phyloP scores from a whole-genome alignment of 2,113 vertebrate species.

The Microtus oregoni region DNA sequence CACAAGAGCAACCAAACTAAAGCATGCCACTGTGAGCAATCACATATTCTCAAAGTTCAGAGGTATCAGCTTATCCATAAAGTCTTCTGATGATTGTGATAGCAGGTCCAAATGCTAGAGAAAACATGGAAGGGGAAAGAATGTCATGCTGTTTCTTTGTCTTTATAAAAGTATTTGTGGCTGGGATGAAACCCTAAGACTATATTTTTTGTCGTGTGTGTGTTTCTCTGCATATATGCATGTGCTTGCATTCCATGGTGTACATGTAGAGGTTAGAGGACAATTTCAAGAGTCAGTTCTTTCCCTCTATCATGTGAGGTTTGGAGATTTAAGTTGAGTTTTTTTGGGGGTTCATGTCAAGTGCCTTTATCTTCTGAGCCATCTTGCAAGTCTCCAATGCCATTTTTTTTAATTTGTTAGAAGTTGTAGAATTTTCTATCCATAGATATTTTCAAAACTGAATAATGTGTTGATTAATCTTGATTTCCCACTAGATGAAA shows the following conservation, averaged over 20 bases:
- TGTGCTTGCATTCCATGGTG: not conserved
- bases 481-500: not conserved
- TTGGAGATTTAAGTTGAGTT: not conserved
- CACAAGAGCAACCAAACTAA: not conserved
- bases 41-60: not conserved
- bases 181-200: not conserved
- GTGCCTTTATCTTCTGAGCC: too few species aligned
- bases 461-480: not conserved
- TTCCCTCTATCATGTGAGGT: too few species aligned
- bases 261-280: not conserved
- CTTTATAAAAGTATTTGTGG: not conserved
- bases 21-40: not conserved
- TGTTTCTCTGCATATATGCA: not conserved
- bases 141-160: not conserved
- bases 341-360: not conserved
- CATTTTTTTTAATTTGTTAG: not conserved
- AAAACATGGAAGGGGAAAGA: not conserved
- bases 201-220: not conserved
- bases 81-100: constrained; percentile 16
- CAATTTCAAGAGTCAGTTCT: not conserved
- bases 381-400: not conserved
- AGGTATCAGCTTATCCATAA: not conserved
- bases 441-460: not conserved
- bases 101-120: not conserved
- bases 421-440: not conserved